Conservation (phyloP, 1,140 invertebrate species). For the Lepidostoma basale region DNA sequence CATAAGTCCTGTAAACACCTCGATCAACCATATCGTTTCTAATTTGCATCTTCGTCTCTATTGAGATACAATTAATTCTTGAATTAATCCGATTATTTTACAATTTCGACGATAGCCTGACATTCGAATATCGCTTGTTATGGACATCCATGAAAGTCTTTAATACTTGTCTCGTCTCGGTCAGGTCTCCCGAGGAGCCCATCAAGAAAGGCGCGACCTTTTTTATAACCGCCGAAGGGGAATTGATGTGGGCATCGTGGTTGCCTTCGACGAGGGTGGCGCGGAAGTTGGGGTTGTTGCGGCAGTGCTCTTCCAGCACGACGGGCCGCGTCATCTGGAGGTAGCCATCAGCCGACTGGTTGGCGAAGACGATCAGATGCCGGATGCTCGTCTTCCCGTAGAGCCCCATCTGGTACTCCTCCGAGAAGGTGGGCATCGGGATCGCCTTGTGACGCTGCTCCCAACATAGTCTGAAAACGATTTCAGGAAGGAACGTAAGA, state of each 20-base stretch:
- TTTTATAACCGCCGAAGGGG: slow-evolving; percentile 9
- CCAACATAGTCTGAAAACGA: slow-evolving; percentile 35
- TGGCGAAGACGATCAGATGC: slow-evolving; percentile 28
- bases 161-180: too few species aligned
- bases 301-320: slow-evolving; percentile 9
- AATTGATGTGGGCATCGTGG: slow-evolving; percentile 42
- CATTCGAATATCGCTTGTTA: too few species aligned
- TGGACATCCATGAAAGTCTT: too few species aligned
- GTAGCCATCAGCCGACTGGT: slow-evolving; percentile 3
- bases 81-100: too few species aligned
- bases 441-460: slow-evolving; percentile 37
- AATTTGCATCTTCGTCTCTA: too few species aligned
- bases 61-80: too few species aligned
- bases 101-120: too few species aligned
- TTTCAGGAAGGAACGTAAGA: too few species aligned
- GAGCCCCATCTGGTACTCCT: slow-evolving; percentile 24
- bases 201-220: slow-evolving; percentile 29
- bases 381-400: slow-evolving; percentile 29
- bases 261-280: slow-evolving; percentile 38
- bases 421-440: slow-evolving; percentile 2
- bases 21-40: too few species aligned
- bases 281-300: slow-evolving; percentile 36
- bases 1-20: too few species aligned
- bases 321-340: background rate
- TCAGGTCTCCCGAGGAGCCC: too few species aligned